Base-by-base conservation (phyloP, 1,140 invertebrate genomes). In the Drosophila ohnishii region DNA sequence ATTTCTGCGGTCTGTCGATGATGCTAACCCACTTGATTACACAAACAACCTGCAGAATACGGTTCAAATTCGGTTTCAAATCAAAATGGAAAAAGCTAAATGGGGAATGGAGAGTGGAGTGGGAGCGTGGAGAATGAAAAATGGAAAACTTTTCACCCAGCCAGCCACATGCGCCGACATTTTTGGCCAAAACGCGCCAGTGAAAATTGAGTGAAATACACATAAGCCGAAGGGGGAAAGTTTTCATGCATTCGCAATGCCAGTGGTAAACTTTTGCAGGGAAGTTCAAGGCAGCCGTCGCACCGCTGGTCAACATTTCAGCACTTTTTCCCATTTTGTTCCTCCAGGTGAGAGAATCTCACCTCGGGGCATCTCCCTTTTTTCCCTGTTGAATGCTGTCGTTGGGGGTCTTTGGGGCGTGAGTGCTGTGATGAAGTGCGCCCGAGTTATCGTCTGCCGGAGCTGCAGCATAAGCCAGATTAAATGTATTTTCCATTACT, bases 401-500 rank as follows among this genome's bases (percentile, higher is more conserved):
- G 14, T 30, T 32, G 47, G 4, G 5, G 16, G n/a, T 28, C 25
- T 25, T 19, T 2, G 39, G 22, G 13, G 28, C 16, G 44, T 35
- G 25, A 42, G 64, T 42, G 62, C 64, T 51, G 64, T n/a, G 64
- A 66, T 67, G 61, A 71, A 71, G 67, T 71, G 44, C 64, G n/a
- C 42, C 44, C 40, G n/a, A 59, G 64, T 14, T 71, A 70, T 71
- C 50, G 9, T 34, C 14, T 56, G 22, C 14, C 10, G 19, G 34
- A 71, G 67, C 65, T 70, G 42, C 53, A 35, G 19, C 53, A 71
- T 59, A 72, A 72, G 35, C 69, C 65, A 71, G 69, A 72, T 72
- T 72, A 72, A 72, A 71, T 71, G 69, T 72, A 72, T 71, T 72
- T 72, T 71, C 69, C 69, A 72, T 71, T 72, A 72, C 69, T 50